Conservation (phyloP, 2,888 invertebrate genomes). For the Drosophila lutescens region DNA sequence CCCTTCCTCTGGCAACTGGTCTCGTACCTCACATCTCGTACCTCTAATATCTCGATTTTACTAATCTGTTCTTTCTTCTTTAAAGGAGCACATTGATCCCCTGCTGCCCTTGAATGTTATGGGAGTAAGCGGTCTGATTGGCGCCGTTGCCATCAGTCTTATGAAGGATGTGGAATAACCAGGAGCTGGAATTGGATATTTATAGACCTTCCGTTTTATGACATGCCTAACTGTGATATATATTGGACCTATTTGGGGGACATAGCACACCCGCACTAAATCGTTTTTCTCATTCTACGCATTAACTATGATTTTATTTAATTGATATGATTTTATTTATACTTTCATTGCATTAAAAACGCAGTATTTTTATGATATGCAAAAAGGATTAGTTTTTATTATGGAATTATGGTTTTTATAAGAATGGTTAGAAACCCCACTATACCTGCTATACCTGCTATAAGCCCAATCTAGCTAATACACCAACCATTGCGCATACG, state of each 20-base stretch:
- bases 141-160: constrained; percentile 85
- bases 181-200: background rate
- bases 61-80: constrained; percentile 6
- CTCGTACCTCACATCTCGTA: constrained; percentile 84
- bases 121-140: constrained; percentile 85
- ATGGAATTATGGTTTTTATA: background rate
- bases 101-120: constrained; percentile 85
- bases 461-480: constrained; percentile 9
- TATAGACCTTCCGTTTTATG: constrained; percentile 19
- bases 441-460: too few relatives aligned
- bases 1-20: constrained; percentile 92
- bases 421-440: background rate
- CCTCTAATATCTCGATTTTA: background rate
- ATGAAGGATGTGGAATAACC: constrained; percentile 83
- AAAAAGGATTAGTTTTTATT: background rate
- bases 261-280: constrained; percentile 11
- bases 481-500: constrained; percentile 30
- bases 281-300: constrained; percentile 25
- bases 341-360: constrained; percentile 18
- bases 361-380: constrained; percentile 23
- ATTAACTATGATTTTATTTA: constrained; percentile 25
- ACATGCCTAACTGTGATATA: constrained; percentile 66
- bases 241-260: constrained; percentile 55
- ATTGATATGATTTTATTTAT: constrained; percentile 21
- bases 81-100: constrained; percentile 84